phyloP scores from a whole-genome alignment of 2,113 vertebrate species.

The Petromus typicus region DNA sequence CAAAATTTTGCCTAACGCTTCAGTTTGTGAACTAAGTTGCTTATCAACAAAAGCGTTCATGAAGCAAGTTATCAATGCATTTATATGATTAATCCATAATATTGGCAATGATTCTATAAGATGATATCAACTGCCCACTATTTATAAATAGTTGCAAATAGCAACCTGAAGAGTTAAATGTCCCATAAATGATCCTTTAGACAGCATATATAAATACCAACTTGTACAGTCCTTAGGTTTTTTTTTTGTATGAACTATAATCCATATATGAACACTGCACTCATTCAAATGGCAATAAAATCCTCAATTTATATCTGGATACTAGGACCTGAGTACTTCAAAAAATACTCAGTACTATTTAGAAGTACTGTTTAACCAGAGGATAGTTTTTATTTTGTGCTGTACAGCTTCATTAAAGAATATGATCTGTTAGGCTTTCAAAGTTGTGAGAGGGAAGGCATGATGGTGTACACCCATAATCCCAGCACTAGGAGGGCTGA shows the following conservation, averaged over 20 bases:
- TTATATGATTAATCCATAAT: not conserved
- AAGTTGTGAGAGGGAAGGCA: not conserved
- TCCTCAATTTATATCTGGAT: conserved; percentile 20
- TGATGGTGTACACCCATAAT: not conserved
- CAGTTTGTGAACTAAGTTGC: not conserved
- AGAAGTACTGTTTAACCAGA: not conserved
- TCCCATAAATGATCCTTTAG: not conserved
- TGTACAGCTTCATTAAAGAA: conserved; percentile 10
- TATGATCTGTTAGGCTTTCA: not conserved
- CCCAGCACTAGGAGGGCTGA: not conserved
- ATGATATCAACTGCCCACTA: not conserved
- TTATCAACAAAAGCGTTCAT: not conserved
- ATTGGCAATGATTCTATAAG: not conserved
- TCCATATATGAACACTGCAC: not conserved
- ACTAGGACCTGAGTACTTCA: not conserved
- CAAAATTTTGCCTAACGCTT: not conserved
- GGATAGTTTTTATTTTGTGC: not conserved
- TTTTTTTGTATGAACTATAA: not conserved
- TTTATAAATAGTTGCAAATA: not conserved
- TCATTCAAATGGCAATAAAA: not conserved
- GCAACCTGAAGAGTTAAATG: not conserved
- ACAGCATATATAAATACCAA: not conserved
- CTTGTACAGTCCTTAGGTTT: not conserved
- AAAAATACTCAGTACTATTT: not conserved
- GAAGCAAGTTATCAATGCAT: not conserved